These are phyloP conservation scores for Adela reaumurella DNA, from an alignment of 2,888 invertebrate species.

Conservation along the genomic window DNA sequence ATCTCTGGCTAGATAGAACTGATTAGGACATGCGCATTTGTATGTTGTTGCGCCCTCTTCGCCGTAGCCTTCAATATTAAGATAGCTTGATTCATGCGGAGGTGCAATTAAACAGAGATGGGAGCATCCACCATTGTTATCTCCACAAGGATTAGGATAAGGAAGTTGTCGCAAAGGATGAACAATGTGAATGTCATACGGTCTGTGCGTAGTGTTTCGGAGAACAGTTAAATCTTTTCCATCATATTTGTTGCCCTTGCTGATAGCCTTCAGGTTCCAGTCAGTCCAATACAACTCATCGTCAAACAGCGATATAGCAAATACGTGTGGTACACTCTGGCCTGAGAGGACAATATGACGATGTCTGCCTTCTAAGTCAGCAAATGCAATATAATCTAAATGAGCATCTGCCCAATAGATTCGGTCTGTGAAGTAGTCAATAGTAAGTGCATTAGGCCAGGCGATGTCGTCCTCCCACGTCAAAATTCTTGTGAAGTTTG, in stretches of 20 bases:
- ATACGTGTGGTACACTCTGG: slow-evolving; percentile 87
- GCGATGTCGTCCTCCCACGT: slow-evolving; percentile 93
- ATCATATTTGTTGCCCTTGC: slow-evolving; percentile 88
- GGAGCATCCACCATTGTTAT: slow-evolving; percentile 92
- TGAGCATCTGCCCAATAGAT: slow-evolving; percentile 99
- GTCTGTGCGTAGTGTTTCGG: slow-evolving; percentile 89
- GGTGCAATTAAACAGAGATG: slow-evolving; percentile 92
- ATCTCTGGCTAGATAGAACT: slow-evolving; percentile 79
- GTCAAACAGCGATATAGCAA: slow-evolving; percentile 91
- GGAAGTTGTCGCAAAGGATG: slow-evolving; percentile 85
- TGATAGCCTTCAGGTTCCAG: slow-evolving; percentile 94
- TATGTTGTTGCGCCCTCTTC: slow-evolving; percentile 76
- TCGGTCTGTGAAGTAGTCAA: slow-evolving; percentile 93
- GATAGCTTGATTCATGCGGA: slow-evolving; percentile 69
- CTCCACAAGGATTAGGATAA: slow-evolving; percentile 86
- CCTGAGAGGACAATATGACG: slow-evolving; percentile 80
- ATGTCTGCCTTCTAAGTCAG: slow-evolving; percentile 88
- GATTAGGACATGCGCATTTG: slow-evolving; percentile 93
- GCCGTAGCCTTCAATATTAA: slow-evolving; percentile 74
- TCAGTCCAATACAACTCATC: slow-evolving; percentile 96
- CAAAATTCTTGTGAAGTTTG: slow-evolving; percentile 81
- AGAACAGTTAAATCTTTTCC: slow-evolving; percentile 70
- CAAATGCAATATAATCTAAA: slow-evolving; percentile 93
- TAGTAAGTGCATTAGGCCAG: slow-evolving; percentile 97
- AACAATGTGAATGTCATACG: slow-evolving; percentile 90